Evolutionary conservation across 2,113 vertebrate species (phyloP).

Genomic region (Isichthys henryi): DNA sequence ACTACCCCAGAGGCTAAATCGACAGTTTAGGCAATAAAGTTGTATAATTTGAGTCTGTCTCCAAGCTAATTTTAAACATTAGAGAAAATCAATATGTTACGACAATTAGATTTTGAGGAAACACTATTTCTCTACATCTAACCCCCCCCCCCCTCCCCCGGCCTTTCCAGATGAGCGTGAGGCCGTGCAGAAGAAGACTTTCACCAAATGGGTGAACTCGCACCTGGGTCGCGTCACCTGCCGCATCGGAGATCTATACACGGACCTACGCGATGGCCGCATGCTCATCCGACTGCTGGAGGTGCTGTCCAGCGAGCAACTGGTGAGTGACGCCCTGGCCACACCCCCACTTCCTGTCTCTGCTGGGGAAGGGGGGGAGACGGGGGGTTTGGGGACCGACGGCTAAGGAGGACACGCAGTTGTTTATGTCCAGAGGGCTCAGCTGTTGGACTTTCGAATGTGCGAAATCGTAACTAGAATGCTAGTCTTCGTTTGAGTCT

Average conservation of each 20-base stretch:
- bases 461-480: not conserved
- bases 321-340: constrained; percentile 58
- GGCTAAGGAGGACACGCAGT: not conserved
- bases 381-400: not conserved
- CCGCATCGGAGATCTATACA: constrained; percentile 86
- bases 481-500: not conserved
- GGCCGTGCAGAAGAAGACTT: constrained; percentile 96
- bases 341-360: not conserved
- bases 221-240: constrained; percentile 88
- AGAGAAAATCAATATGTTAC: not conserved
- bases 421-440: not conserved
- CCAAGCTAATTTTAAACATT: not conserved
- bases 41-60: not conserved
- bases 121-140: not conserved
- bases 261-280: constrained; percentile 86
- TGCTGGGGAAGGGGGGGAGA: not conserved
- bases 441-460: not conserved
- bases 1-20: not conserved
- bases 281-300: constrained; percentile 95
- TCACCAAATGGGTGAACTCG: constrained; percentile 95
- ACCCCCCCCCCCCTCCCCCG: not conserved
- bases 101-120: not conserved
- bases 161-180: constrained; percentile 79
- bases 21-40: not conserved
- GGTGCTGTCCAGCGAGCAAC: constrained; percentile 83